These are phyloP conservation scores for Teleogryllus oceanicus DNA, from an alignment of 2,888 invertebrate genomes.

Conservation along the genomic window DNA sequence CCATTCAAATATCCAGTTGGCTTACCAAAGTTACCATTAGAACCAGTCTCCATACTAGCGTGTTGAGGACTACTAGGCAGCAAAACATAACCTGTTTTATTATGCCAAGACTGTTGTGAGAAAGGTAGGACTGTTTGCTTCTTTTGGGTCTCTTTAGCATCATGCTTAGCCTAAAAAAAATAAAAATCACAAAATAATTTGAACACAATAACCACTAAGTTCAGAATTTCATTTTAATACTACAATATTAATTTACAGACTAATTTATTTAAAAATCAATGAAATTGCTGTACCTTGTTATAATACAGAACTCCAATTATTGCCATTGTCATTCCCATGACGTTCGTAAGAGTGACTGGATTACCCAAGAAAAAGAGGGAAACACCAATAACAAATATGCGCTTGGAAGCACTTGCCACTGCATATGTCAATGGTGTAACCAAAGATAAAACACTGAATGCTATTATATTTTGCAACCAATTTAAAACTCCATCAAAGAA, in stretches of 20 bases:
- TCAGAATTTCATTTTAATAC: not conserved
- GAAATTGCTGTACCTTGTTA: conserved; percentile 63
- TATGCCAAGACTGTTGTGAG: conserved; percentile 39
- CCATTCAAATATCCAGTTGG: not conserved
- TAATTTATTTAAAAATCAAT: conserved; percentile 22
- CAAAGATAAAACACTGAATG: conserved; percentile 86
- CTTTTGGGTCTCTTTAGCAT: conserved; percentile 55
- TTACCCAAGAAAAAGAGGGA: conserved; percentile 85
- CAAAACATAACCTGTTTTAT: conserved; percentile 30
- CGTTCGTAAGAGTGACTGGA: conserved; percentile 82
- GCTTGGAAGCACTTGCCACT: conserved; percentile 91
- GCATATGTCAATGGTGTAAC: conserved; percentile 94
- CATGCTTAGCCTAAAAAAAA: conserved; percentile 64
- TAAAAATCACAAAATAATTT: no score
- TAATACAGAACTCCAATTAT: conserved; percentile 86
- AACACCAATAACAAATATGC: conserved; percentile 85
- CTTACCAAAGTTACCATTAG: conserved; percentile 27
- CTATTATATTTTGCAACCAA: conserved; percentile 92
- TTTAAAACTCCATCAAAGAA: conserved; percentile 80
- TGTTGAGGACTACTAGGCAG: conserved; percentile 29
- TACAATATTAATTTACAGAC: not conserved
- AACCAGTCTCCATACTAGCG: not conserved
- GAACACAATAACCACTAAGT: no score
- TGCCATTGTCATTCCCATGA: conserved; percentile 87
- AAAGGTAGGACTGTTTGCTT: conserved; percentile 56